Evolutionary conservation across 2,113 vertebrate species (phyloP), one percentile per base, ranked within the genome.

Genomic region (Spheniscus mendiculus): DNA sequence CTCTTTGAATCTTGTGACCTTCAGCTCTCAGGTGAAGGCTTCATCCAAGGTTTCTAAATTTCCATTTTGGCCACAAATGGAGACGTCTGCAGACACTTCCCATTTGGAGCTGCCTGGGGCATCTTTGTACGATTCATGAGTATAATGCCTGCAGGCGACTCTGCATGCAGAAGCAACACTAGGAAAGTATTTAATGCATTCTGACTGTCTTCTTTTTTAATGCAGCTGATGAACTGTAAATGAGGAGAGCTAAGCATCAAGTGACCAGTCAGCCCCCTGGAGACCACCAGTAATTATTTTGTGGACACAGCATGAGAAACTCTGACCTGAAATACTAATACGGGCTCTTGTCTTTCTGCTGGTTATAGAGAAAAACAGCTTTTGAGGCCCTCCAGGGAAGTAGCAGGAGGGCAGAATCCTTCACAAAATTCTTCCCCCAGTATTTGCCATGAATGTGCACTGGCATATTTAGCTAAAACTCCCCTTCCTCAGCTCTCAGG

Each of bases 171-270:
- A 25, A 80, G 58, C 66, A 79, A 34, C 58, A 4, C 22, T 38
- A 38, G 77, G 19, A 16, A 72, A 85, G 38, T 61, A 82, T 93
- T 87, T 89, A 56, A 85, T 89, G 61, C n/a, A 6, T 91, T 89
- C 45, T 84, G 83, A 34, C 90, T 89, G 72, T n/a, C 36, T 4
- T 80, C 15, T 44, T 82, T 76, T 77, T 71, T 91, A 91, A 67
- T 83, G 87, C 70, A 66, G 87, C 84, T 91, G 81, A 69, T 91
- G 91, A 95, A 89, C 83, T 95, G 83, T 78, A 89, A 93, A 84
- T 59, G 93, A 95, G 92, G 86, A 93, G 86, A 50, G 65, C 83
- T 81, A 67, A 93, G 77, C 61, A 87, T 78, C 87, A 40, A 84
- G 80, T 91, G 87, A 91, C 92, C 87, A 79, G 77, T 84, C 83